A percentile compares a stretch with the other conserved stretches of the same genome.
phyloP scores from a whole-genome alignment of 2,113 vertebrate species.

The Percopsis transmontana region DNA sequence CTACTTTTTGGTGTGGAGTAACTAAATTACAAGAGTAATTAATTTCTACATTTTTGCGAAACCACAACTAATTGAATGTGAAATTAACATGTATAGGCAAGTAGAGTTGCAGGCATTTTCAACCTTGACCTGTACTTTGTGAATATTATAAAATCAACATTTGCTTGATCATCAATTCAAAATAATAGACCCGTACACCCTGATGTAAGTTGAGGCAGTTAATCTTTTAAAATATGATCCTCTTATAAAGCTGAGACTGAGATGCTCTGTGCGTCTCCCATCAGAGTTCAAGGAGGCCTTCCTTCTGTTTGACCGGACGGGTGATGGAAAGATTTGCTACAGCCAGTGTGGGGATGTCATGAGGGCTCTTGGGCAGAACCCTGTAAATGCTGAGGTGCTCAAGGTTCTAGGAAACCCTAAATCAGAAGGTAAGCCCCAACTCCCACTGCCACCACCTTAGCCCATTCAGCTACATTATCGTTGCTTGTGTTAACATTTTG shows the following conservation, averaged over 20 bases:
- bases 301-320: slow-evolving; percentile 87
- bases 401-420: slow-evolving; percentile 93
- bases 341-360: slow-evolving; percentile 92
- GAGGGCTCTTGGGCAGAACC: slow-evolving; percentile 91
- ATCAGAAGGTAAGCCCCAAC: slow-evolving; percentile 80
- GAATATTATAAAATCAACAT: too few relatives aligned
- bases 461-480: neutral
- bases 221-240: too few relatives aligned
- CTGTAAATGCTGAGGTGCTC: slow-evolving; percentile 91
- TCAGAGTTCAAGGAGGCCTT: slow-evolving; percentile 93
- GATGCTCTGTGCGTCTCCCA: slow-evolving; percentile 8
- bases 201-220: too few relatives aligned
- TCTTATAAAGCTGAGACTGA: neutral
- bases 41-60: too few relatives aligned
- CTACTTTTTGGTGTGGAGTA: too few relatives aligned
- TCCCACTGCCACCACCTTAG: neutral
- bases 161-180: too few relatives aligned
- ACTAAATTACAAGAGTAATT: too few relatives aligned
- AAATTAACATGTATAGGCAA: too few relatives aligned
- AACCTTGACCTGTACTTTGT: too few relatives aligned
- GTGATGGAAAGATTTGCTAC: slow-evolving; percentile 89
- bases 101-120: too few relatives aligned
- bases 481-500: neutral
- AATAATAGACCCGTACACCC: too few relatives aligned
- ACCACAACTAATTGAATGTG: too few relatives aligned